Evolutionary conservation across 2,797 vertebrate species (phyloP).

Genomic region (Bucorvus abyssinicus): DNA sequence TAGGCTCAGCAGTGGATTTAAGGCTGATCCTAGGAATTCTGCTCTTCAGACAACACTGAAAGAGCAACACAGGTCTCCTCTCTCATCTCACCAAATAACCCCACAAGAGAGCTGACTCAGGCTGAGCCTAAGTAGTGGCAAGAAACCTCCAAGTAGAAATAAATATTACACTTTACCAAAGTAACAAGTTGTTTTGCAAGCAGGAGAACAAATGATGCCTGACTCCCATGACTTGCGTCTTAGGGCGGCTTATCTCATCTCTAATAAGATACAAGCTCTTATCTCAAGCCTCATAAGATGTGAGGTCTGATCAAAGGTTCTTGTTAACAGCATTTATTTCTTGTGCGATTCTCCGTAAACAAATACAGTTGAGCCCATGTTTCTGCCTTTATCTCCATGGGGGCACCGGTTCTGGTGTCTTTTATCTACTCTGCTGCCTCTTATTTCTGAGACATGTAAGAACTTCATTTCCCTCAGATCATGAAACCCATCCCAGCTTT

Average conservation of each 20-base stretch:
- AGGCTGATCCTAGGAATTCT: neutral
- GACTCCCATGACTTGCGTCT: fast-evolving
- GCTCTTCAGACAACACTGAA: neutral
- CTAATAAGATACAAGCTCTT: neutral
- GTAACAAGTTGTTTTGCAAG: neutral
- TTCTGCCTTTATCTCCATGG: conserved; percentile 39
- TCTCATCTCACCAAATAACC: neutral
- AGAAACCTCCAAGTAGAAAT: neutral
- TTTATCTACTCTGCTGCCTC: conserved; percentile 20
- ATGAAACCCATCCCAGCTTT: neutral
- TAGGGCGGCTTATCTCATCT: conserved; percentile 10
- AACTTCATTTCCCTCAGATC: conserved; percentile 5
- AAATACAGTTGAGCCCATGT: neutral
- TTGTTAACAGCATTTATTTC: conserved; percentile 14
- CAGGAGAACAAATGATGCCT: neutral
- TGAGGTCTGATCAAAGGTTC: conserved; percentile 35
- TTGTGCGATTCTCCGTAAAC: neutral
- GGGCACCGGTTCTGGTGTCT: neutral
- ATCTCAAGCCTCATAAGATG: neutral
- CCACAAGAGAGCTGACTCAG: neutral
- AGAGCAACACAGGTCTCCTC: neutral
- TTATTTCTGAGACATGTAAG: neutral
- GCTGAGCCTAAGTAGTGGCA: neutral
- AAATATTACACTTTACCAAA: neutral
- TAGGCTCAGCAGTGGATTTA: neutral